Conservation (phyloP, 30 jellyfish, hydroid and myxozoan species). For the Morbakka virulenta region DNA sequence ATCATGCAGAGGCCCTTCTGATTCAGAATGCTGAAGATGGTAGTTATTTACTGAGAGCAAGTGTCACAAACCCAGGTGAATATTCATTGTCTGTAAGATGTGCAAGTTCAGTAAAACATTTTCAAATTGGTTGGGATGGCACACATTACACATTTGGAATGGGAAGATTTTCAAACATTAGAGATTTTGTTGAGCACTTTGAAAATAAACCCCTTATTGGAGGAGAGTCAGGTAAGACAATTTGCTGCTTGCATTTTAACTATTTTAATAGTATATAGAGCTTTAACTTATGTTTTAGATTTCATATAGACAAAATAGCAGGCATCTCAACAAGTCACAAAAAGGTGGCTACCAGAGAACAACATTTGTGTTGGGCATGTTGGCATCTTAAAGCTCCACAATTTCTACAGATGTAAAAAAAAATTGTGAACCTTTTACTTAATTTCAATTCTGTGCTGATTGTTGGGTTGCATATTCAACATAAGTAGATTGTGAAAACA, state of each 20-base stretch:
- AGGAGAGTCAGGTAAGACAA: conserved; percentile 79
- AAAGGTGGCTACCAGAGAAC: too few species aligned
- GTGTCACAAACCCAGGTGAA: conserved; percentile 83
- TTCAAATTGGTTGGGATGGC: conserved; percentile 97
- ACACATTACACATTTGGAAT: conserved; percentile 84
- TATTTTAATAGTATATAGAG: background rate
- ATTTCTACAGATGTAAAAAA: too few species aligned
- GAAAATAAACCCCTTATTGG: conserved; percentile 87
- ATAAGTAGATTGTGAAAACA: too few species aligned
- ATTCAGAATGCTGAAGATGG: conserved; percentile 97
- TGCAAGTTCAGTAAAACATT: conserved; percentile 90
- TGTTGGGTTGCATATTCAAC: too few species aligned
- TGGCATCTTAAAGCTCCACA: too few species aligned
- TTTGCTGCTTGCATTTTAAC: background rate
- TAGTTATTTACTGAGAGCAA: conserved; percentile 75
- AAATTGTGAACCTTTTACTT: too few species aligned
- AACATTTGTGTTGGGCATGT: too few species aligned
- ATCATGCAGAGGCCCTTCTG: conserved; percentile 96
- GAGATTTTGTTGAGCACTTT: conserved; percentile 84
- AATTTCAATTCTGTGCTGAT: too few species aligned
- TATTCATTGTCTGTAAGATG: conserved; percentile 89
- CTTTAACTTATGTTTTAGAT: background rate
- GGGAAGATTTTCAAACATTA: conserved; percentile 80
- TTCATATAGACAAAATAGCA: too few species aligned
- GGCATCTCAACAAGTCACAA: too few species aligned